These are phyloP conservation scores for Macrobrachium nipponense DNA, from an alignment of 1,140 invertebrate genomes.

Conservation along the genomic window DNA sequence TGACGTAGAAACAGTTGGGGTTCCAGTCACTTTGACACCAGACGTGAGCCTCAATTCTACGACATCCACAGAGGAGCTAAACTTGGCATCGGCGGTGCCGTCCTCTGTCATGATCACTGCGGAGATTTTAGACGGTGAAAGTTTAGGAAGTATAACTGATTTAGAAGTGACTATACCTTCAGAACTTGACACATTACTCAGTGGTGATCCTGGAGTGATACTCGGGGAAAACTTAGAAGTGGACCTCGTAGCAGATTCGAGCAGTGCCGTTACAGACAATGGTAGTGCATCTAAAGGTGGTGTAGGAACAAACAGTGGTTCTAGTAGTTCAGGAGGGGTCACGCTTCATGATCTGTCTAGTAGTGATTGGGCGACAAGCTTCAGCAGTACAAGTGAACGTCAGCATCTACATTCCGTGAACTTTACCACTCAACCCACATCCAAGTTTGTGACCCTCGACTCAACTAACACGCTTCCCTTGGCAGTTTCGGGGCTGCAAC, in stretches of 20 bases:
- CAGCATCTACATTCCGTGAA: slow-evolving; percentile 56
- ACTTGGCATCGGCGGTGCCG: slow-evolving; percentile 49
- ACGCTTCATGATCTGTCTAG: slow-evolving; percentile 55
- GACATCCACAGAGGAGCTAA: slow-evolving; percentile 48
- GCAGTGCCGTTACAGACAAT: slow-evolving; percentile 17
- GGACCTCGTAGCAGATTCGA: slow-evolving; percentile 38
- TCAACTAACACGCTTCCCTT: slow-evolving; percentile 59
- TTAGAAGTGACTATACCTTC: slow-evolving; percentile 58
- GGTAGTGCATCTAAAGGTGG: slow-evolving; percentile 41
- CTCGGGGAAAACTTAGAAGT: slow-evolving; percentile 55
- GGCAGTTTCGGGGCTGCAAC: slow-evolving; percentile 61
- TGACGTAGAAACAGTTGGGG: slow-evolving; percentile 58
- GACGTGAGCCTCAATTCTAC: slow-evolving; percentile 55
- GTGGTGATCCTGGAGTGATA: slow-evolving; percentile 47
- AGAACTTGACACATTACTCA: slow-evolving; percentile 47
- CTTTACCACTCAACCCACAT: slow-evolving; percentile 58
- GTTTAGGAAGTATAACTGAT: slow-evolving; percentile 48
- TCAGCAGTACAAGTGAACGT: slow-evolving; percentile 55
- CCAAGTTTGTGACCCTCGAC: slow-evolving; percentile 56
- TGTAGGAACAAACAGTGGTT: slow-evolving; percentile 39
- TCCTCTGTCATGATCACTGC: slow-evolving; percentile 54
- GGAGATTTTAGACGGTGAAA: slow-evolving; percentile 48
- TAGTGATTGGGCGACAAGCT: slow-evolving; percentile 58
- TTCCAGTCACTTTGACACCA: slow-evolving; percentile 55
- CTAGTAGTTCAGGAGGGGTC: slow-evolving; percentile 42